Base-by-base conservation (phyloP, 2,888 invertebrate genomes). In the Drosophila formosana region DNA sequence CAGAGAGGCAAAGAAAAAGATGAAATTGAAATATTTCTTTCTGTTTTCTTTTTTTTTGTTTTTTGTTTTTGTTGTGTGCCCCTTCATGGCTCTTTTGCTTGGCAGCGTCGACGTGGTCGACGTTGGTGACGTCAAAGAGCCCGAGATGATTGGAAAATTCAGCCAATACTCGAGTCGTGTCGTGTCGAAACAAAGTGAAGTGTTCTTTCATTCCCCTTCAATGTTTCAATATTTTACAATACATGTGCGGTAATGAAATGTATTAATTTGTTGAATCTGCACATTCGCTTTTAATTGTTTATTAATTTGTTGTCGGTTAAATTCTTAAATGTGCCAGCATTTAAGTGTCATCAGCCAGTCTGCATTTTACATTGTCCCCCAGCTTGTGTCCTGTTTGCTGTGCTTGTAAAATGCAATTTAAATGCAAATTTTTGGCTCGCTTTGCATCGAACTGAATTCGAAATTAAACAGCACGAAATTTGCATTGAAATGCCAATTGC, bases 101-200 rank as follows among this genome's bases (percentile, higher is more conserved):
- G 67, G 62, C 46, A 55, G 11, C 45, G 41, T 47, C 49, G 51
- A 52, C 43, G 49, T 66, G 18, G 9, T 18, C 18, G 18, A 18
- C 39, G 70, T 80, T 75, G 67, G 75, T 91, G 90, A 91, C 90
- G 90, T 90, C 90, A 91, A 89, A 85, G 80, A 77, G 77, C 32
- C 23, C 37, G 46, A 71, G 72, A 47, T 80, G 80, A 78, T 84
- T 75, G 73, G 77, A 80, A 80, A 82, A 75, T 80, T 51, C 75
- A 78, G 83, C 32, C 72, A 85, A 75, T 66, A 72, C 34, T 37
- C 11, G 37, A n/a, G 37, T 37, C 75, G 37, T 37, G 37, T 37
- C 75, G 80, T 80, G 80, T 71, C 78, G 78, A 80, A 28, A 34
- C 34, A 9, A 9, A 77, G 32, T 46, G 45, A 66, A 70, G 47